Conservation (phyloP, 2,797 vertebrate species). For the Helostoma temminkii region DNA sequence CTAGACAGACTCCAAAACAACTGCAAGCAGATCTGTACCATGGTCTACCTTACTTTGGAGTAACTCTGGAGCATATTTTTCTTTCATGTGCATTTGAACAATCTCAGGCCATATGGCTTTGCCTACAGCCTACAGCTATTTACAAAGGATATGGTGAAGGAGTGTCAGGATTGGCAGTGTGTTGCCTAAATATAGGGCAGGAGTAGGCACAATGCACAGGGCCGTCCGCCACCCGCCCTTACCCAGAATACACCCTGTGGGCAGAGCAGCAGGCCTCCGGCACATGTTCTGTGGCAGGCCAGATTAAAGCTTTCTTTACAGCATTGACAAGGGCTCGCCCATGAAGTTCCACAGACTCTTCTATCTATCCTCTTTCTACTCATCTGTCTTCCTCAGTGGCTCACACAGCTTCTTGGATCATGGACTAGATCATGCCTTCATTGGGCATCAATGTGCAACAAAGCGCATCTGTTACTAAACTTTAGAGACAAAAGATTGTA, state of each 20-base stretch:
- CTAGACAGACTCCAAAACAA: constrained; percentile 9
- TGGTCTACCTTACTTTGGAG: constrained; percentile 16
- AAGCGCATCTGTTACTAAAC: constrained; percentile 85
- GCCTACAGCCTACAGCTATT: constrained; percentile 73
- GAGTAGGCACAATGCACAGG: constrained; percentile 82
- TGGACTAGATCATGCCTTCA: constrained; percentile 71
- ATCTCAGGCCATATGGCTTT: constrained; percentile 68
- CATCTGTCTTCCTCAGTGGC: constrained; percentile 47
- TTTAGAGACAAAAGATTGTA: constrained; percentile 77
- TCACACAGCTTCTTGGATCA: constrained; percentile 51
- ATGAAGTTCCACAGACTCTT: constrained; percentile 81
- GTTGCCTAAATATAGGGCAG: constrained; percentile 84
- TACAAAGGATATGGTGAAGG: constrained; percentile 76
- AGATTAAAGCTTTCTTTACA: constrained; percentile 88
- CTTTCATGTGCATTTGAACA: constrained; percentile 64
- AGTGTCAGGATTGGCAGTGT: constrained; percentile 75
- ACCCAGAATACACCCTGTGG: constrained; percentile 85
- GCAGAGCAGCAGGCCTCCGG: constrained; percentile 84
- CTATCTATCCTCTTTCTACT: constrained; percentile 70
- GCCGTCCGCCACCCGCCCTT: constrained; percentile 78
- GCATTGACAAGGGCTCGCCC: constrained; percentile 81
- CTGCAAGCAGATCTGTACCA: constrained; percentile 12
- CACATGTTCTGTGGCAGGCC: constrained; percentile 84
- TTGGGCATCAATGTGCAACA: constrained; percentile 76
- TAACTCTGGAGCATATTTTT: constrained; percentile 14